phyloP scores from a whole-genome alignment of 2,888 invertebrate genomes.

The Lasioglossum malachurum region DNA sequence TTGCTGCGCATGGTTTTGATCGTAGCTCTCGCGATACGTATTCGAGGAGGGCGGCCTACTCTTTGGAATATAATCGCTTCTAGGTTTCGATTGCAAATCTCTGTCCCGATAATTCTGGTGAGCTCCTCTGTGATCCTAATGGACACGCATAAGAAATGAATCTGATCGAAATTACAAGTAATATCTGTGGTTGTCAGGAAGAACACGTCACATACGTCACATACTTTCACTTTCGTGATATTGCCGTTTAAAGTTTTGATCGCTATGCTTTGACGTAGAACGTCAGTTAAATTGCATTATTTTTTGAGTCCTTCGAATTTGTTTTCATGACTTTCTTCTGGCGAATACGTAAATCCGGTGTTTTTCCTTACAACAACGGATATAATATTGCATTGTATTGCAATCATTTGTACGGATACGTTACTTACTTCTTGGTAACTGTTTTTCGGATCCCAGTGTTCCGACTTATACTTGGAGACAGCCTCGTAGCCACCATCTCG shows the following conservation, averaged over 20 bases:
- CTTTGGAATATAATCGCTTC: constrained; percentile 72
- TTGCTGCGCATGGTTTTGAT: constrained; percentile 68
- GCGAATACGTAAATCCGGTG: too few species aligned
- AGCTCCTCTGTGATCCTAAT: constrained; percentile 75
- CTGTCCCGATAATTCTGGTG: constrained; percentile 78
- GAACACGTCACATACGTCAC: too few species aligned
- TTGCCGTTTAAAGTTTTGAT: too few species aligned
- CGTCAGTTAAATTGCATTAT: too few species aligned
- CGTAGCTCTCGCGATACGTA: constrained; percentile 72
- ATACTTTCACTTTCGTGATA: too few species aligned
- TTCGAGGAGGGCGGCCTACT: constrained; percentile 67
- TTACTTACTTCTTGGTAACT: constrained; percentile 78
- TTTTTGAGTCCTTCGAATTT: too few species aligned
- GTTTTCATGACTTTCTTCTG: too few species aligned
- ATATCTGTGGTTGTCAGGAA: too few species aligned
- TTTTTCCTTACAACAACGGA: too few species aligned
- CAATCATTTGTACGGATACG: neutral
- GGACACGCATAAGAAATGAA: constrained; percentile 21
- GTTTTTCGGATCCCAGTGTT: constrained; percentile 78
- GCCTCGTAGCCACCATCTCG: constrained; percentile 77
- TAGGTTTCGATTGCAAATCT: constrained; percentile 74
- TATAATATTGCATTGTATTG: too few species aligned
- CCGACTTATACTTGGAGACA: constrained; percentile 79
- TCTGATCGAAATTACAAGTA: neutral
- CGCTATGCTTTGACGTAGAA: too few species aligned